Conservation (phyloP, 92 coral and sea anemone species). For the Plumapathes pennacea region DNA sequence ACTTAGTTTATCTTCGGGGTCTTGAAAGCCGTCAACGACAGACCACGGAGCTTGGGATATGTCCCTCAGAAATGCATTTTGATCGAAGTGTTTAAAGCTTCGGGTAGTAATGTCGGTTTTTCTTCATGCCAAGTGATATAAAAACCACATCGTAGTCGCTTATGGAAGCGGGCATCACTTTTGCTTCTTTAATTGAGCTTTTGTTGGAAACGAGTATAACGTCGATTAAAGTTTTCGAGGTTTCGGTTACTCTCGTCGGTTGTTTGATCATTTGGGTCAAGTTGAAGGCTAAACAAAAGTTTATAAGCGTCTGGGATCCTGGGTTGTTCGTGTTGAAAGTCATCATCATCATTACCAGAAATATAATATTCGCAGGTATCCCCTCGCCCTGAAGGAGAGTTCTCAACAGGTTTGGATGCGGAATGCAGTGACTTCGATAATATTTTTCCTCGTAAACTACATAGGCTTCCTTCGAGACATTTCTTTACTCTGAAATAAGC, state of each 20-base stretch:
- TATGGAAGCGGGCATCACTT: slow-evolving; percentile 18
- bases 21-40: slow-evolving; percentile 12
- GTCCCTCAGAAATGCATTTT: slow-evolving; percentile 24
- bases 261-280: too few relatives aligned
- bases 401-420: too few relatives aligned
- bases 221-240: slow-evolving; percentile 31
- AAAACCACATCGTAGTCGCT: slow-evolving; percentile 41
- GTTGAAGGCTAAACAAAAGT: too few relatives aligned
- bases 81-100: slow-evolving; percentile 27
- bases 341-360: too few relatives aligned
- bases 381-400: too few relatives aligned
- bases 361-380: too few relatives aligned
- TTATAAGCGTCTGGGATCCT: too few relatives aligned
- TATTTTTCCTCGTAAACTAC: too few relatives aligned
- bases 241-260: slow-evolving; percentile 32
- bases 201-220: slow-evolving; percentile 19
- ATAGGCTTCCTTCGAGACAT: too few relatives aligned
- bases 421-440: too few relatives aligned
- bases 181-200: slow-evolving; percentile 16
- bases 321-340: too few relatives aligned
- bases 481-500: too few relatives aligned
- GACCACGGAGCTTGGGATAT: slow-evolving; percentile 38
- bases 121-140: slow-evolving; percentile 20
- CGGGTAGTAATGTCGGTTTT: slow-evolving; percentile 29
- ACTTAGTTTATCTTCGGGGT: slow-evolving; percentile 30